Percentiles rank a stretch among this genome's conserved stretches.
Evolutionary conservation across 2,797 vertebrate genomes (phyloP).

Genomic region (Sebastes hubbsi): DNA sequence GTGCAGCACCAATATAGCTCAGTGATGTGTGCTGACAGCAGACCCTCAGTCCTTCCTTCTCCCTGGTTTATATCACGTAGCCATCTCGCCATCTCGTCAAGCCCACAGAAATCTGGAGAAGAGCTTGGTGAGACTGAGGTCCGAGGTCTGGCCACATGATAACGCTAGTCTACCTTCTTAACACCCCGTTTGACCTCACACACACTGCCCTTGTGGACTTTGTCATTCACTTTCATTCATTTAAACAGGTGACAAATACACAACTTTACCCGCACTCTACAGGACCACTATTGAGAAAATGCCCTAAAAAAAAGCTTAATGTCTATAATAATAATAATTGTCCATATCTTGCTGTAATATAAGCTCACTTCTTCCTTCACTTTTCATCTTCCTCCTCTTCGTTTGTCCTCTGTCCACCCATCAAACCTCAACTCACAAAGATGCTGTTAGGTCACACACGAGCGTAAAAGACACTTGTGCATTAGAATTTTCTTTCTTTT

Average conservation of each 20-base stretch:
- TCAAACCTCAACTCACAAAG: conserved; percentile 46
- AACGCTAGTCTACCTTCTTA: neutral
- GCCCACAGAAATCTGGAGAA: neutral
- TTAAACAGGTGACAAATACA: neutral
- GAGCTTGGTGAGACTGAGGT: neutral
- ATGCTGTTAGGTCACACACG: conserved; percentile 47
- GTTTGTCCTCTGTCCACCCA: neutral
- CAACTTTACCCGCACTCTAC: neutral
- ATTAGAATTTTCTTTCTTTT: conserved; percentile 31
- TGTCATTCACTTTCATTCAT: neutral
- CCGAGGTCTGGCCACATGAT: neutral
- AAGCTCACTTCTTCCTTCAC: conserved; percentile 21
- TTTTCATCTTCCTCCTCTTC: conserved; percentile 4
- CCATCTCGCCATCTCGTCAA: neutral
- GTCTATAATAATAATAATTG: neutral
- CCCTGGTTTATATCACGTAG: neutral
- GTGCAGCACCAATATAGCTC: conserved; percentile 30
- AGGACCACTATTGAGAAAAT: neutral
- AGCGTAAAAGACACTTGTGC: conserved; percentile 38
- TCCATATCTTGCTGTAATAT: conserved; percentile 46
- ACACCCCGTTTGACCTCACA: neutral
- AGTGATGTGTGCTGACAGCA: neutral
- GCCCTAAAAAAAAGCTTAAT: neutral
- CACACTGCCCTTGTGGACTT: neutral
- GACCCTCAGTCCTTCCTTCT: neutral